phyloP scores from a whole-genome alignment of 2,888 invertebrate genomes.

The Tenodera sinensis region DNA sequence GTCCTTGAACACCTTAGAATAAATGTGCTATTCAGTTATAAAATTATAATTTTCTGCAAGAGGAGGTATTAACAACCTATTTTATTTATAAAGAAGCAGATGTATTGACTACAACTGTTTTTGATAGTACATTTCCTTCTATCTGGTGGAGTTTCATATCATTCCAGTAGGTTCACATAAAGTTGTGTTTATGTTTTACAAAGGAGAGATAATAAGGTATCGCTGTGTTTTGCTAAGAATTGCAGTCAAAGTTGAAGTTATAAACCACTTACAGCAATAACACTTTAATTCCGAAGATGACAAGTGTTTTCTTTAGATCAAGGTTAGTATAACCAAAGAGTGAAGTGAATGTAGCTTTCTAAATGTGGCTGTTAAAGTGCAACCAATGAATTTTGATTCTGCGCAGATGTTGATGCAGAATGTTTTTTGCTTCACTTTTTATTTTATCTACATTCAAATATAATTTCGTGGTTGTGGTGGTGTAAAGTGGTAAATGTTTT shows the following conservation, averaged over 20 bases:
- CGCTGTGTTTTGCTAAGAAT: background rate
- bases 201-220: background rate
- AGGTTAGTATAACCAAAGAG: background rate
- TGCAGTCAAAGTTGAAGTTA: background rate
- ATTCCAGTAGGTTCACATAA: background rate
- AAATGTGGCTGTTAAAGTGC: background rate
- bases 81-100: too few relatives aligned
- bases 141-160: background rate
- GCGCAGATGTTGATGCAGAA: background rate
- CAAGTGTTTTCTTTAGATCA: background rate
- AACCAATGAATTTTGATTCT: background rate
- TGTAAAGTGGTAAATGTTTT: background rate
- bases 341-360: background rate
- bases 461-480: constrained; percentile 27
- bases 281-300: background rate
- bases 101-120: too few relatives aligned
- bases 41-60: too few relatives aligned
- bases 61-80: too few relatives aligned
- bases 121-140: background rate
- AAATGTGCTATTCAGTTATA: too few relatives aligned
- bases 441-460: background rate
- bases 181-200: background rate
- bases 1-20: background rate
- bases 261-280: background rate
- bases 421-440: background rate